phyloP scores from a whole-genome alignment of 2,888 invertebrate genomes.

The Eupithecia dodoneata region DNA sequence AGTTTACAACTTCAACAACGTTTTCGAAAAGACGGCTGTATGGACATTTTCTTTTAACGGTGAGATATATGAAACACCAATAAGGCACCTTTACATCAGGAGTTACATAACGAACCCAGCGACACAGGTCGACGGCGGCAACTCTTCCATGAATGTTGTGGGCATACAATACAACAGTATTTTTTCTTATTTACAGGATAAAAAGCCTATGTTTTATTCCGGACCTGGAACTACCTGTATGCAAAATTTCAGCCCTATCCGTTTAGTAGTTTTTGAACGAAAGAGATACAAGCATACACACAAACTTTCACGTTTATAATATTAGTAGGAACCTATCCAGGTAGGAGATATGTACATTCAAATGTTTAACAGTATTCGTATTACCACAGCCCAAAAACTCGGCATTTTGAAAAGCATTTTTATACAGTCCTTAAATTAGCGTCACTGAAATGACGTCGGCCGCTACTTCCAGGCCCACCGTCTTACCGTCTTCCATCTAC shows the following conservation, averaged over 20 bases:
- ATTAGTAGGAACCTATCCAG: too few relatives aligned
- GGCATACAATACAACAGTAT: neutral
- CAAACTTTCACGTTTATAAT: too few relatives aligned
- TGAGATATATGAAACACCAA: neutral
- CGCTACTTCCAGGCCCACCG: neutral
- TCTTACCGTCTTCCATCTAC: slow-evolving; percentile 16
- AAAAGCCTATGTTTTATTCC: too few relatives aligned
- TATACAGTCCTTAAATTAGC: neutral
- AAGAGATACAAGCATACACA: too few relatives aligned
- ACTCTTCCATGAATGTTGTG: neutral
- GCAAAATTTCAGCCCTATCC: too few relatives aligned
- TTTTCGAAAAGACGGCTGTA: neutral
- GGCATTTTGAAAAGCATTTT: neutral
- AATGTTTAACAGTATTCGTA: too few relatives aligned
- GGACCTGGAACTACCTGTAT: too few relatives aligned
- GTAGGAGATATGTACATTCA: too few relatives aligned
- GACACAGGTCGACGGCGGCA: neutral
- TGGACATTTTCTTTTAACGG: neutral
- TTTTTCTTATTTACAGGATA: neutral
- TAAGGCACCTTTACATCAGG: too few relatives aligned
- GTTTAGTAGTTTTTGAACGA: too few relatives aligned
- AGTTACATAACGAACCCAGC: neutral
- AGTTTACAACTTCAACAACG: slow-evolving; percentile 37
- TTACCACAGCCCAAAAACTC: too few relatives aligned
- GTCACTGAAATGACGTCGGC: neutral